phyloP scores from a whole-genome alignment of 2,888 invertebrate genomes.

The Sarcophaga carnaria region DNA sequence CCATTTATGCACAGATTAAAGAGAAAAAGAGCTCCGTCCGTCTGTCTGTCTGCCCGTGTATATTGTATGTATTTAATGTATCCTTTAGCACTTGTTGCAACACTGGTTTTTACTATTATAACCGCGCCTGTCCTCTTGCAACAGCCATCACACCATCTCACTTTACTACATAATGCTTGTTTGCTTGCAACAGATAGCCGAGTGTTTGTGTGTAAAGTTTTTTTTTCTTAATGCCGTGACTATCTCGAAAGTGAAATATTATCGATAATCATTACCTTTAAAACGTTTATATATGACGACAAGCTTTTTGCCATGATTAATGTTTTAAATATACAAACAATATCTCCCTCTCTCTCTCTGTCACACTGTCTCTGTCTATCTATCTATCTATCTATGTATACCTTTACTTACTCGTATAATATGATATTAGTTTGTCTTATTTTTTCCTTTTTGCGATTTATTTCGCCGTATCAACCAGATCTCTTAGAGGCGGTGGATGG shows the following conservation, averaged over 20 bases:
- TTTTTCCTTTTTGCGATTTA: constrained; percentile 1
- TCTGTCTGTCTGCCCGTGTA: not conserved
- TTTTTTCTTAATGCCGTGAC: not conserved
- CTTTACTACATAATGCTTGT: not conserved
- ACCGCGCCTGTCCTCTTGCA: constrained; percentile 10
- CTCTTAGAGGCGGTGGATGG: not conserved
- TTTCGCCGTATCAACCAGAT: constrained; percentile 6
- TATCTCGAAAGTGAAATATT: constrained; percentile 25
- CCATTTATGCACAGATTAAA: not conserved
- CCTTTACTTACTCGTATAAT: too few relatives aligned
- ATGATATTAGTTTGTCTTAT: constrained; percentile 30
- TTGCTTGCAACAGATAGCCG: not conserved
- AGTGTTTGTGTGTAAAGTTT: constrained; percentile 4
- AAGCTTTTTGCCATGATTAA: constrained; percentile 48
- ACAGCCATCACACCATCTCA: constrained; percentile 36
- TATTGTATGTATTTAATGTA: constrained; percentile 27
- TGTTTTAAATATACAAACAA: constrained; percentile 47
- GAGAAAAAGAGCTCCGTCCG: too few relatives aligned
- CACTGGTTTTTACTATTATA: not conserved
- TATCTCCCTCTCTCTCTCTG: not conserved
- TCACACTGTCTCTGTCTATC: too few relatives aligned
- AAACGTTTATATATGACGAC: constrained; percentile 56
- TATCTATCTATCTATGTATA: too few relatives aligned
- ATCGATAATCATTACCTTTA: constrained; percentile 54
- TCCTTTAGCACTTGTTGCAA: constrained; percentile 58